A percentile compares a stretch with the other conserved stretches of the same genome.
Evolutionary conservation across 35 echinoderm and acorn worm genomes (phyloP).

Genomic region (Lytechinus pictus): DNA sequence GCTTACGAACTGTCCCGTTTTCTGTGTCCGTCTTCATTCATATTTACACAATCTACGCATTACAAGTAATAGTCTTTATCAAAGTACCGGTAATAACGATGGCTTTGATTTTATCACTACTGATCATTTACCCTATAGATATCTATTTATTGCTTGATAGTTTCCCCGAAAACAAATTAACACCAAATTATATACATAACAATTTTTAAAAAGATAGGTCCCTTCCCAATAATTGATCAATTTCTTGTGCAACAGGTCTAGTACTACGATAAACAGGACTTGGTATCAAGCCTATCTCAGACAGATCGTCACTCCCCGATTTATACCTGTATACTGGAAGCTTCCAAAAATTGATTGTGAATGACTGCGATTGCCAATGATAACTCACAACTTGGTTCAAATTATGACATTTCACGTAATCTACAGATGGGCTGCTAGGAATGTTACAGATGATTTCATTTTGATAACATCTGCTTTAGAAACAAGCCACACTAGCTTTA

Average conservation of each 20-base stretch:
- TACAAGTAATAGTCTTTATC: too few species aligned
- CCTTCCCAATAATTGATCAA: too few species aligned
- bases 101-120: background rate
- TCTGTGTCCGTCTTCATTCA: too few species aligned
- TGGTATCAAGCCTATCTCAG: background rate
- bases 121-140: background rate
- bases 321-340: background rate
- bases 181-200: background rate
- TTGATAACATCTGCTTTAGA: background rate
- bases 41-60: too few species aligned
- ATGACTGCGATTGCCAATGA: background rate
- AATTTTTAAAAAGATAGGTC: background rate
- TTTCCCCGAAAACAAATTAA: background rate
- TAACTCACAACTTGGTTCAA: background rate
- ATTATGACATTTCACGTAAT: background rate
- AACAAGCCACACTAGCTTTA: background rate
- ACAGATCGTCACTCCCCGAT: conserved; percentile 8
- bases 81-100: background rate
- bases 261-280: background rate
- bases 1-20: too few species aligned
- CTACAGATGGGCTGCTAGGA: background rate
- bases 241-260: background rate
- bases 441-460: background rate
- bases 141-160: background rate
- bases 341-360: background rate